These are phyloP conservation scores for Callospermophilus lateralis DNA, from an alignment of 2,113 vertebrate species.

Conservation along the genomic window DNA sequence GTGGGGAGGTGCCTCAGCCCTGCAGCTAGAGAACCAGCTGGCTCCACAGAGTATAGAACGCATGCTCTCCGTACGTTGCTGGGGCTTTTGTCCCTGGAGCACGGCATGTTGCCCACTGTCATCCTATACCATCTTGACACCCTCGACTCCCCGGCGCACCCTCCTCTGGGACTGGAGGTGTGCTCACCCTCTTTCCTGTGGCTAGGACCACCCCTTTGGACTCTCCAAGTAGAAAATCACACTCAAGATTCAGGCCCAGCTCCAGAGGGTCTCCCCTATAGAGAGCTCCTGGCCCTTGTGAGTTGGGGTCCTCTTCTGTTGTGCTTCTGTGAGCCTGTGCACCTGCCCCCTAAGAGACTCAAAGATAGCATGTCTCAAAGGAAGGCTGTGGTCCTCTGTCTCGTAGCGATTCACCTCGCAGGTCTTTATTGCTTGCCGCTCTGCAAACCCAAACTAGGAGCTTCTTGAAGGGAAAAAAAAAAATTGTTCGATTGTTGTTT, in stretches of 20 bases:
- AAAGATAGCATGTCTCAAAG: not conserved
- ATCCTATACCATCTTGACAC: fast-evolving
- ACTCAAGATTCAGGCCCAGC: not conserved
- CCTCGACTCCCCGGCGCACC: not conserved
- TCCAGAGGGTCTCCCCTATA: not conserved
- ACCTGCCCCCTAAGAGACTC: not conserved
- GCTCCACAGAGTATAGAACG: too few species aligned
- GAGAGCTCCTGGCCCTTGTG: not conserved
- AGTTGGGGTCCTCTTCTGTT: not conserved
- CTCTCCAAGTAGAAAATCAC: not conserved
- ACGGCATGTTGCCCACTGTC: not conserved
- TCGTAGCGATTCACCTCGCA: not conserved
- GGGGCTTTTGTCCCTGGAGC: not conserved
- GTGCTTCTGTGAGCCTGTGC: not conserved
- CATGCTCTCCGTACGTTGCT: not conserved
- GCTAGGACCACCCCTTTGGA: not conserved
- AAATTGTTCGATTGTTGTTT: not conserved
- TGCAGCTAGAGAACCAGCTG: not conserved
- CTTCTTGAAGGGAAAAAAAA: not conserved
- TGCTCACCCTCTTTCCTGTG: not conserved
- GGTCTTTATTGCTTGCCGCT: not conserved
- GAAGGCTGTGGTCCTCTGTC: not conserved
- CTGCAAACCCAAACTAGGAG: not conserved
- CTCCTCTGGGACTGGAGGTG: not conserved
- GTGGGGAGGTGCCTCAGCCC: not conserved